Evolutionary conservation across 2,888 invertebrate species (phyloP), one percentile per base, ranked within the genome.

Genomic region (Reticulitermes lucifugus): DNA sequence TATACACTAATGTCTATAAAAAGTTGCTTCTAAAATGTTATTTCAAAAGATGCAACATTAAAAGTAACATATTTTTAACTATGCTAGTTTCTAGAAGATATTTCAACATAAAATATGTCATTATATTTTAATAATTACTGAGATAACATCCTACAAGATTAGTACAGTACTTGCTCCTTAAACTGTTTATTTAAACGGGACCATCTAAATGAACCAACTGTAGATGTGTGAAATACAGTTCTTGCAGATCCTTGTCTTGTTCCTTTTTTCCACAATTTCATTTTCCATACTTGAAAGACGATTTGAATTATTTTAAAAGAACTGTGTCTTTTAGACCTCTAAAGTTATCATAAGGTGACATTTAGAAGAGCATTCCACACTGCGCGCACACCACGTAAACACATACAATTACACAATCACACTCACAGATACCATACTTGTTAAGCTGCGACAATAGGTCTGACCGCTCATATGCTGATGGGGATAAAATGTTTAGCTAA

Each of bases 21-120:
- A 81, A 81, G 81, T 81, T 81, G 21, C 41, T 81, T 81, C 81
- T 81, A 81, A 81, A 81, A 81, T 25, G n/a, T 81, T 81, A 81
- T 81, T 81, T 22, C 70, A 81, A 70, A 70, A 43, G 70, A 65
- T 43, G 70, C 43, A 81, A 80, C 80, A 60, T 80, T 80, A 29
- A 80, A 35, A 80, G 60, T 60, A 80, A 80, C 35, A 80, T 41
- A 51, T 70, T 65, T 65, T 81, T 46, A 77, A 77, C 77, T 77
- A 77, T 51, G 25, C 46, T 77, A 77, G 46, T 46, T 46, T 46
- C 77, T 77, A 77, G 46, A 77, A 46, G n/a, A 77, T 77, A 77
- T 51, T 73, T 77, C 51, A 77, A 81, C 65, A 81, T 70, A 65
- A 81, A 65, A 81, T 43, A 81, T 41, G 81, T 43, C 43, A 29